Percentiles rank a stretch among this genome's conserved stretches.
Conservation (phyloP, 2,113 vertebrate species). For the Lepidothrix coronata region DNA sequence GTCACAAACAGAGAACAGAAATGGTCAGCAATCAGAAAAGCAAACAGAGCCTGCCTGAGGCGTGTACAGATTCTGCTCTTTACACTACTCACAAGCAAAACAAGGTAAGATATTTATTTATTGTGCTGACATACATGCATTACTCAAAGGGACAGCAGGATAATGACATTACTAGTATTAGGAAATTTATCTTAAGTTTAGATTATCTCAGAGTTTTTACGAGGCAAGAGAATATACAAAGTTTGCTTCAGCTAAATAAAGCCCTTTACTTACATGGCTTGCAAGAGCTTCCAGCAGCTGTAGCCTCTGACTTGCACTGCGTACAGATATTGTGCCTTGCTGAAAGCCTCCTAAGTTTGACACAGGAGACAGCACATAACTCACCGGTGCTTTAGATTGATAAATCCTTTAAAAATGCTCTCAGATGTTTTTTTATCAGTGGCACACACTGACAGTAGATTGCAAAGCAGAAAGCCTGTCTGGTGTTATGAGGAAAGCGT, state of each 20-base stretch:
- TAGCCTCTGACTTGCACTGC: constrained; percentile 41
- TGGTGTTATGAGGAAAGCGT: neutral
- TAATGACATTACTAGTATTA: neutral
- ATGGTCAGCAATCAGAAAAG: neutral
- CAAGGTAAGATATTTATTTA: neutral
- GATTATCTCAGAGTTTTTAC: neutral
- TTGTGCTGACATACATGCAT: neutral
- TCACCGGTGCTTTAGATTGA: constrained; percentile 44
- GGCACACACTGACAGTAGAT: neutral
- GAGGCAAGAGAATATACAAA: constrained; percentile 15
- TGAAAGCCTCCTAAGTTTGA: constrained; percentile 48
- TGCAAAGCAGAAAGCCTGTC: neutral
- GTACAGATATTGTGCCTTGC: constrained; percentile 44
- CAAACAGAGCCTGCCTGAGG: neutral
- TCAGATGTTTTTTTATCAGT: constrained; percentile 9
- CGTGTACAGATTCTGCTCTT: neutral
- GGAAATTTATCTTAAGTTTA: neutral
- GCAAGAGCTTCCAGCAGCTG: constrained; percentile 66
- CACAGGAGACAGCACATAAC: constrained; percentile 30
- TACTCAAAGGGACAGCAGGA: neutral
- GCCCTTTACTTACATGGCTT: constrained; percentile 67
- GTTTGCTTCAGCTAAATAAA: neutral
- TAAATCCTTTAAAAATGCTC: constrained; percentile 55
- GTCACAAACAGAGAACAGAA: neutral
- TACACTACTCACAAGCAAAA: neutral